Percentiles rank a stretch among this genome's conserved stretches.
Evolutionary conservation across 2,888 invertebrate species (phyloP).

Genomic region (Gortyna flavago): DNA sequence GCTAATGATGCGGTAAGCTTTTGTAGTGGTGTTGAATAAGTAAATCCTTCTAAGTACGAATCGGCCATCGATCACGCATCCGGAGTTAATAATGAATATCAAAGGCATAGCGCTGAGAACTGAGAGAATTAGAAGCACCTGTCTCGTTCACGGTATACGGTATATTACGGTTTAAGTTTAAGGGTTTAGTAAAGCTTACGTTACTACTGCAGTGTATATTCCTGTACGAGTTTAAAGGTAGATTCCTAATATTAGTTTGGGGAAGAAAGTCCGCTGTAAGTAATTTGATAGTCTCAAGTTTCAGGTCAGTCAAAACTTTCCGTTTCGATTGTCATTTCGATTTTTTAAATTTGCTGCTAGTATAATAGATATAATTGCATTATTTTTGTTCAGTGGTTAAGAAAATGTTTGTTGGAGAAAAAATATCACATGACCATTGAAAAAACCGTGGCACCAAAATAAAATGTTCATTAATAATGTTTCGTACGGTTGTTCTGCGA

Average conservation of each 20-base stretch:
- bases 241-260: background rate
- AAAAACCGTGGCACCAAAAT: background rate
- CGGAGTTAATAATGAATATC: constrained; percentile 52
- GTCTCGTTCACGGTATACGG: constrained; percentile 4
- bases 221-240: background rate
- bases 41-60: constrained; percentile 19
- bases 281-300: background rate
- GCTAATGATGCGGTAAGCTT: background rate
- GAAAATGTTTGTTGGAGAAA: background rate
- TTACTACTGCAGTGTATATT: constrained; percentile 16
- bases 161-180: constrained; percentile 29
- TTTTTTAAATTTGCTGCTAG: background rate
- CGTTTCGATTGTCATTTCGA: too few relatives aligned
- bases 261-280: background rate
- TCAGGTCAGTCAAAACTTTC: background rate
- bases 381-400: background rate
- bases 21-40: constrained; percentile 9
- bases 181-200: constrained; percentile 20
- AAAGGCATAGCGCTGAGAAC: constrained; percentile 35
- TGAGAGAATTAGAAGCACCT: constrained; percentile 50
- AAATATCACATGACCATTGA: background rate
- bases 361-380: background rate
- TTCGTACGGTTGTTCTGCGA: background rate
- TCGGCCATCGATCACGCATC: constrained; percentile 33
- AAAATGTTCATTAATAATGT: background rate